Conservation (phyloP, 1,140 invertebrate genomes). For the Aradophagus sp. region DNA sequence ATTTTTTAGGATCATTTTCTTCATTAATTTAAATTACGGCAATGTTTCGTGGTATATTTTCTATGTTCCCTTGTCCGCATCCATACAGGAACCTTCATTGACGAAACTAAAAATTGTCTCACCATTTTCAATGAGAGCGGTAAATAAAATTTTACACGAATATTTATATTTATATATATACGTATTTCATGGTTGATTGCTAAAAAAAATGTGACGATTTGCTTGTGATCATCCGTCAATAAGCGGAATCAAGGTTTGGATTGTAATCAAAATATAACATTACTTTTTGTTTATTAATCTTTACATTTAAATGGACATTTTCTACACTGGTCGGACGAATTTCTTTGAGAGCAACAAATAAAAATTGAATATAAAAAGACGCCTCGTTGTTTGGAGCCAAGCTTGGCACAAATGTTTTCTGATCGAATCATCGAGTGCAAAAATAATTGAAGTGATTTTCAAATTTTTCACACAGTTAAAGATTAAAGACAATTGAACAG, state of each 20-base stretch:
- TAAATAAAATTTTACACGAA: conserved; percentile 52
- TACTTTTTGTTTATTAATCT: conserved; percentile 26
- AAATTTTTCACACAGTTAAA: too few species aligned
- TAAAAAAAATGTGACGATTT: conserved; percentile 47
- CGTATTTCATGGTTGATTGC: conserved; percentile 42
- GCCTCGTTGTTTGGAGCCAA: conserved; percentile 54
- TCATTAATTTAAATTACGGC: conserved; percentile 6
- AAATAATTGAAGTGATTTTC: too few species aligned
- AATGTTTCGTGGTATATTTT: conserved; percentile 48
- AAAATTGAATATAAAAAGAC: conserved; percentile 42
- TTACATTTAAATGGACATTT: conserved; percentile 38
- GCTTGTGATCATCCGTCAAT: conserved; percentile 25
- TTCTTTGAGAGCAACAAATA: conserved; percentile 26
- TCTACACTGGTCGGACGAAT: conserved; percentile 31
- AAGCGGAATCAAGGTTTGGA: conserved; percentile 26
- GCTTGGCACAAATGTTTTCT: conserved; percentile 31
- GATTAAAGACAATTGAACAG: too few species aligned
- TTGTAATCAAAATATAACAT: conserved; percentile 55
- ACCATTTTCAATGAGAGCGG: too few species aligned
- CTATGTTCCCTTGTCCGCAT: too few species aligned
- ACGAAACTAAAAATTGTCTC: too few species aligned
- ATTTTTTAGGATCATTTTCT: neutral
- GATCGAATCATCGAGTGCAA: too few species aligned
- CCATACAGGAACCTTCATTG: too few species aligned
- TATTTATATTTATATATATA: too few species aligned